Evolutionary conservation across 1,140 invertebrate species (phyloP), one percentile per base, ranked within the genome.

Genomic region (Brachionus plicatilis): DNA sequence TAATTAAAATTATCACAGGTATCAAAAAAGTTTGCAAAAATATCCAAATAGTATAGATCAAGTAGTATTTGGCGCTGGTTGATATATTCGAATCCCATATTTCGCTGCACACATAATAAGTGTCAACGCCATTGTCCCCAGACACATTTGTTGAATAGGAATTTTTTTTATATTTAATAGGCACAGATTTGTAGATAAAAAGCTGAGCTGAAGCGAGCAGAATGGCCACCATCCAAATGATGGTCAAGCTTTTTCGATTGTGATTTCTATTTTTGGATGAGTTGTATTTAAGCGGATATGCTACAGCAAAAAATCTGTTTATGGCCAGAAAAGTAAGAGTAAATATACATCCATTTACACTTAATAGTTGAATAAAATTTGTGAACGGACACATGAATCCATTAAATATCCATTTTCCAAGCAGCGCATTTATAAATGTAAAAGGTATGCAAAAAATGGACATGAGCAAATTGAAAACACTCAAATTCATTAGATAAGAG

Each of bases 1-100:
- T 80, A 17, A 27, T 65, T 65, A 80, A 43, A 80, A 80, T 80
- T 60, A 80, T 80, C 50, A 80, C 50, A 41, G 78, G 78, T 80
- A 80, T 56, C 5, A 60, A 41, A 80, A 45, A 80, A 20, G 78
- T 80, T 41, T 65, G 56, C 9, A 80, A 24, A 80, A 80, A 80
- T 60, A 80, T 60, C 50, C 50, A 80, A 65, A 80, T 80, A 41
- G 50, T 80, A 41, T 80, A 80, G 11, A 27, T 45, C 12, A 80
- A 65, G 20, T 80, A 60, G 29, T 76, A 76, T 50, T 76, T 76
- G 9, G 72, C 45, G 14, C 72, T 76, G 5, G 72, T 76, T 27
- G 43, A 24, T 14, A 50, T 47, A 50, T 76, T 76, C 8, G 72
- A 50, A 50, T 50, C 72, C 72, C 72, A 76, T 12, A 50, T 76